These are phyloP conservation scores for Cosmorhoe ocellata DNA, from an alignment of 2,888 invertebrate species.

Conservation along the genomic window DNA sequence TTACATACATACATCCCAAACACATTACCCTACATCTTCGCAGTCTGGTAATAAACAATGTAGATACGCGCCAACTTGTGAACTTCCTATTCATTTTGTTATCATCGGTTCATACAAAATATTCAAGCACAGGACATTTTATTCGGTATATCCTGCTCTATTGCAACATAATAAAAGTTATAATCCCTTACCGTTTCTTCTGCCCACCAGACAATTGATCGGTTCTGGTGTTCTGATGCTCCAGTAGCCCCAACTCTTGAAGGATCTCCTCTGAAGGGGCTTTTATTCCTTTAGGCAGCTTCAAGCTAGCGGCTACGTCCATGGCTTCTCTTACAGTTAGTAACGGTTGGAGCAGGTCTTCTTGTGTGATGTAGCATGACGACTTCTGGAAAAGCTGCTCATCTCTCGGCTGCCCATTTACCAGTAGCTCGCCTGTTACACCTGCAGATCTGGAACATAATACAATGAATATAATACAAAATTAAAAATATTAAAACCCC, in stretches of 20 bases:
- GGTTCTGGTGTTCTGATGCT: constrained; percentile 84
- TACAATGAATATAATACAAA: neutral
- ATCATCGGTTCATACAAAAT: no score
- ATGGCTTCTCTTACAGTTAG: constrained; percentile 89
- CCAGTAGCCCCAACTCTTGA: constrained; percentile 84
- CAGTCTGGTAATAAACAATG: no score
- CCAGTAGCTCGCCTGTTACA: constrained; percentile 85
- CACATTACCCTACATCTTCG: no score
- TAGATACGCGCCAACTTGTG: no score
- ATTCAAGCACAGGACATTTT: no score
- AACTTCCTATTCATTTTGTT: no score
- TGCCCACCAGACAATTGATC: constrained; percentile 89
- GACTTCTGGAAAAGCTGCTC: constrained; percentile 85
- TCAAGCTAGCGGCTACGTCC: constrained; percentile 89
- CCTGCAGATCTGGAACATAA: constrained; percentile 79
- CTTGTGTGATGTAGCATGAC: constrained; percentile 93
- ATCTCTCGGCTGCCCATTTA: constrained; percentile 85
- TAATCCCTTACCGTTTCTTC: constrained; percentile 83
- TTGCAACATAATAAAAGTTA: neutral
- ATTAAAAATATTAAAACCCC: neutral
- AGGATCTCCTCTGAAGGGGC: constrained; percentile 80
- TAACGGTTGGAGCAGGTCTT: constrained; percentile 87
- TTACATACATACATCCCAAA: no score
- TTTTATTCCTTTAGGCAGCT: constrained; percentile 81
- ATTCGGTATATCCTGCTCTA: no score